These are phyloP conservation scores for Equus quagga DNA, from an alignment of 2,113 vertebrate genomes.

Conservation along the genomic window DNA sequence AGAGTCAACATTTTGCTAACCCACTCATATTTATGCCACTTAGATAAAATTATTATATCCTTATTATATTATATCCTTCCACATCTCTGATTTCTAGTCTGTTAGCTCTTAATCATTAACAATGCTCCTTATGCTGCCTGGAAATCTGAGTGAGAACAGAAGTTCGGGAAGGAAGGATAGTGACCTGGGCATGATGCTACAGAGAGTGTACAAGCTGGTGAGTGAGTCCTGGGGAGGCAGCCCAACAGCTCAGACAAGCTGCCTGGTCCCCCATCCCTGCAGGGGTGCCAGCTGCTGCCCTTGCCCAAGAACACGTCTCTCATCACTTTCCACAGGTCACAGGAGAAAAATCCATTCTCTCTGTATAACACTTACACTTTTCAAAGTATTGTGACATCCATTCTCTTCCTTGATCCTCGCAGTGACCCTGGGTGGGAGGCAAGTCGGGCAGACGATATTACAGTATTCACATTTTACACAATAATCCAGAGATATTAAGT, in stretches of 20 bases:
- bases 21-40: not conserved
- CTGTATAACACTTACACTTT: not conserved
- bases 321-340: not conserved
- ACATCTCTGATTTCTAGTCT: not conserved
- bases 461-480: not conserved
- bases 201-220: rapidly evolving
- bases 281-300: not conserved
- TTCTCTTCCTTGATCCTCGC: not conserved
- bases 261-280: rapidly evolving
- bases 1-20: not conserved
- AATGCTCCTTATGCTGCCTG: not conserved
- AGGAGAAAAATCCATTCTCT: not conserved
- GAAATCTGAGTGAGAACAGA: not conserved
- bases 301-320: not conserved
- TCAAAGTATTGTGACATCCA: not conserved
- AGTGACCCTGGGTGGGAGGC: not conserved
- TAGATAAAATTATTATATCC: not conserved
- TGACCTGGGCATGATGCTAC: not conserved
- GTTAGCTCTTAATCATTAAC: not conserved
- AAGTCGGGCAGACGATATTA: no score
- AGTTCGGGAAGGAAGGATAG: not conserved
- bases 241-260: not conserved
- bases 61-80: not conserved
- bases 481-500: not conserved
- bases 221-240: not conserved